Evolutionary conservation across 2,797 vertebrate genomes (phyloP).

Genomic region (Lepus townsendii): DNA sequence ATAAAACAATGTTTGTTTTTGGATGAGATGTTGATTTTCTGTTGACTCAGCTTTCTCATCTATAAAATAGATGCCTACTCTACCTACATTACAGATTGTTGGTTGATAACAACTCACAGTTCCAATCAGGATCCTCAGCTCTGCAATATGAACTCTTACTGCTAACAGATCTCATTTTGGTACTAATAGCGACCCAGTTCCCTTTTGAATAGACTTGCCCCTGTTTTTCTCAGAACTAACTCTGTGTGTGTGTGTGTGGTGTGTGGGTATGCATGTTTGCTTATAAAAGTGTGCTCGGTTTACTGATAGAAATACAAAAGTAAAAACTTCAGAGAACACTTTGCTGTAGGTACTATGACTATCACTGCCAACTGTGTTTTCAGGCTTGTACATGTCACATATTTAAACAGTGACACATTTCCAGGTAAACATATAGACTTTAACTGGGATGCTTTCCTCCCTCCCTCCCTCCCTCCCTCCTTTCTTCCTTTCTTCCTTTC

Average conservation of each 20-base stretch:
- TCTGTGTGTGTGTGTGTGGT: not conserved
- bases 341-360: not conserved
- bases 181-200: not conserved
- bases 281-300: not conserved
- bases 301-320: not conserved
- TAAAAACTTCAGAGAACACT: not conserved
- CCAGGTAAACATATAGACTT: not conserved
- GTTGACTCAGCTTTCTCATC: not conserved
- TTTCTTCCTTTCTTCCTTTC: too few species aligned
- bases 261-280: not conserved
- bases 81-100: not conserved
- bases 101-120: not conserved
- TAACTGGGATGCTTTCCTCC: not conserved
- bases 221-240: not conserved
- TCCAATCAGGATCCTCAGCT: not conserved
- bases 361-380: not conserved
- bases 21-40: not conserved
- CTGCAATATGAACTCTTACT: not conserved
- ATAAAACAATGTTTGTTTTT: not conserved
- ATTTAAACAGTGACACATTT: not conserved
- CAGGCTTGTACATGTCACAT: not conserved
- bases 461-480: too few species aligned
- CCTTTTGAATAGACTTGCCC: not conserved
- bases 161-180: not conserved
- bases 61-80: not conserved